Evolutionary conservation across 2,888 invertebrate species (phyloP).

Genomic region (Lampropteryx suffumata): DNA sequence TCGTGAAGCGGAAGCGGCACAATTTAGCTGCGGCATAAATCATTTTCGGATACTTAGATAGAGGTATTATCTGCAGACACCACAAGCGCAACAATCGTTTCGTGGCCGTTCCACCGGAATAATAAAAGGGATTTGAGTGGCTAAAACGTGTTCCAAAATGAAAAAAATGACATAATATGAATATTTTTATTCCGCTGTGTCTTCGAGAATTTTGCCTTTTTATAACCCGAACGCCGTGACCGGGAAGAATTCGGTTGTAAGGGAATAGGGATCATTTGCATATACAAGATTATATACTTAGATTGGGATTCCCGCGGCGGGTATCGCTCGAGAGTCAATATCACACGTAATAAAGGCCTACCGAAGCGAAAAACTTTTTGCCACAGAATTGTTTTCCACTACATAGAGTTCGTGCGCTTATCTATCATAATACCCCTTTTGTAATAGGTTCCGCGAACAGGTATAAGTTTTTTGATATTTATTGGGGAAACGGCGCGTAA

Average conservation of each 20-base stretch:
- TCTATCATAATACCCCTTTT: constrained; percentile 46
- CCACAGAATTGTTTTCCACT: constrained; percentile 65
- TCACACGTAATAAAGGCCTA: constrained; percentile 69
- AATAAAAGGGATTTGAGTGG: constrained; percentile 48
- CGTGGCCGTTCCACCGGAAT: constrained; percentile 41
- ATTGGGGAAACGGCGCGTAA: constrained; percentile 32
- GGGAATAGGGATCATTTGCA: constrained; percentile 69
- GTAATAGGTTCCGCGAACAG: constrained; percentile 38
- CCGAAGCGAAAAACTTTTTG: constrained; percentile 62
- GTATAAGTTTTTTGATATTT: constrained; percentile 37
- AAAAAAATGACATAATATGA: constrained; percentile 55
- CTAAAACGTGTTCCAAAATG: constrained; percentile 51
- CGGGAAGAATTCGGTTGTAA: constrained; percentile 66
- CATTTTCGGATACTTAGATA: constrained; percentile 47
- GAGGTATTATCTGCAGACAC: constrained; percentile 47
- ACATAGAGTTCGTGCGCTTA: constrained; percentile 49
- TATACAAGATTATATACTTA: constrained; percentile 73
- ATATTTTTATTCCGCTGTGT: constrained; percentile 60
- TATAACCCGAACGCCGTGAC: constrained; percentile 67
- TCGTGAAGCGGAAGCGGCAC: constrained; percentile 42
- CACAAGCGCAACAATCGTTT: constrained; percentile 45
- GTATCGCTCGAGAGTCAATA: constrained; percentile 64
- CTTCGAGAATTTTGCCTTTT: constrained; percentile 60
- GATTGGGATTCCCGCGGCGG: constrained; percentile 53
- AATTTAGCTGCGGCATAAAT: constrained; percentile 44